Base-by-base conservation (phyloP, 2,113 vertebrate genomes). In the Mixornis gularis region DNA sequence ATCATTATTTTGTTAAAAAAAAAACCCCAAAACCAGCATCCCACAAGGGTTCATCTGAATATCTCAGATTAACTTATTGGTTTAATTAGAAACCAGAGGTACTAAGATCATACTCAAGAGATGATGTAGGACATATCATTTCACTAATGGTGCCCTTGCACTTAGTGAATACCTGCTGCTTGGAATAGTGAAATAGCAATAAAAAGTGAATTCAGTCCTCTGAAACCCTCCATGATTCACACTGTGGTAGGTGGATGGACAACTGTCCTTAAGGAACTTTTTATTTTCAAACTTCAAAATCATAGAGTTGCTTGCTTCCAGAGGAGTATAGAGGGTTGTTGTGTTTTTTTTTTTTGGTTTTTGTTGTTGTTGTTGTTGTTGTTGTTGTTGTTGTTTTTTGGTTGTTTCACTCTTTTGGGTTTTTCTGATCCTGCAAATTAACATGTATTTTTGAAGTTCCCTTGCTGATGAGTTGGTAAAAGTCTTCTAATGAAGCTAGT, bases 21-120 rank as follows among this genome's bases (percentile, higher is more conserved):
- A 10, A 46, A 46, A 46, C 1, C 53, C 0, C 6, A 26, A 10
- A 46, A 46, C 22, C 1, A 62, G 0, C 6, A 26, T 80, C 5
- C 13, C 26, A 10, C 4, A 48, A 16, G 3, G 16, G 3, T 7
- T 80, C 24, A 32, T 32, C 10, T 71, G 11, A 74, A 18, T 5
- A 53, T 21, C 10, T 59, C 20, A 41, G 11, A 13, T 48, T 16
- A 76, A 41, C 7, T 5, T 69, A 7, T n/a, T 58, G 7, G 2
- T 69, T 89, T 27, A 73, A 3, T 29, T 62, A 77, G n/a, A 85
- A 76, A 63, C 4, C 4, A 30, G 19, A 74, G 4, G 1, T 25
- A 21, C 6, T 30, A 53, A 52, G 41, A 51, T 2, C 18, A 40
- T n/a, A 27, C 6, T 27, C 9, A 46, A 32, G 16, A 63, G 51